Evolutionary conservation across 37 sponge, comb jelly and placozoan species (phyloP), one percentile per base, ranked within the genome.

Genomic region (Bolinopsis microptera): DNA sequence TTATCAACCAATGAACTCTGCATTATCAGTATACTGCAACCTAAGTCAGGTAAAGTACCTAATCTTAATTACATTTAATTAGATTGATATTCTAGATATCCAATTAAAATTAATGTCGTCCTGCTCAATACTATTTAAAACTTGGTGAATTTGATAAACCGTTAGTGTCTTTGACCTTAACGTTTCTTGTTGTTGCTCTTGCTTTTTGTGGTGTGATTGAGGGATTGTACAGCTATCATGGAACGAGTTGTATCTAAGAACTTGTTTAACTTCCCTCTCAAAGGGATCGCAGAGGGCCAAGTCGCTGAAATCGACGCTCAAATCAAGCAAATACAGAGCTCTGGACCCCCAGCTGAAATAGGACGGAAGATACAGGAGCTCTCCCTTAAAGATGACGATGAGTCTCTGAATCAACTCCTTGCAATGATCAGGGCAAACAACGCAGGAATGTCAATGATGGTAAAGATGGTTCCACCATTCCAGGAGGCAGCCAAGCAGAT

Each of bases 201-300:
- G n/a, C n/a, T n/a, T n/a, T n/a, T n/a, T n/a, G n/a, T n/a, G n/a
- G n/a, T n/a, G n/a, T n/a, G n/a, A n/a, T n/a, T n/a, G n/a, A n/a
- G n/a, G n/a, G n/a, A n/a, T n/a, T n/a, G n/a, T n/a, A n/a, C n/a
- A n/a, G n/a, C n/a, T n/a, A n/a, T n/a, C 80, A 77, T 77, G 80
- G 35, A 27, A 33, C 35, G 80, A 77, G 34, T 77, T 1, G 21
- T 34, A 16, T 77, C 80, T 35, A 77, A 77, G 36, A 77, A 77
- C 80, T 32, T 77, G 33, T 77, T 77, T 36, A 77, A 77, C 80
- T 77, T 77, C 37, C 80, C 80, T 16, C 80, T 77, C 35, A 77
- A 32, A 35, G 80, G 80, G 21, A 16, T 35, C 33, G 80, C 80
- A 2, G 80, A 77, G 36, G 80, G 80, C 37, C 36, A 31, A 31